Conservation (phyloP, 1,140 invertebrate species). For the Onthophagus taurus region DNA sequence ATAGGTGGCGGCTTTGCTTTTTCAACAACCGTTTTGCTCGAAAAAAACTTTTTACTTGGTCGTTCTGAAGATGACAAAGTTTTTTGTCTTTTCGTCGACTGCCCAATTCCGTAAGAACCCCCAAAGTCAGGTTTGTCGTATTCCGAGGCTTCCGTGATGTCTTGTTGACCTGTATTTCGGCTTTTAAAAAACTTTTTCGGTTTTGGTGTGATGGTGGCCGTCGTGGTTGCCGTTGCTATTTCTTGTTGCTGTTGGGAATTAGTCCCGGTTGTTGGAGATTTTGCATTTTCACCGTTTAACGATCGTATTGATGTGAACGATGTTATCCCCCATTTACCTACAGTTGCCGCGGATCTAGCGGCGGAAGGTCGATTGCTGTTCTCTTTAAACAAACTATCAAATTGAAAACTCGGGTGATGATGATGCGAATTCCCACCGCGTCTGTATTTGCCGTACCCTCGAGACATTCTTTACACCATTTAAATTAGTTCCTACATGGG, state of each 20-base stretch:
- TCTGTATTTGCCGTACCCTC: slow-evolving; percentile 48
- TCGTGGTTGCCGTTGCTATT: slow-evolving; percentile 17
- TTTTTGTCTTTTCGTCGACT: slow-evolving; percentile 19
- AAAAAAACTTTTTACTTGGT: slow-evolving; percentile 26
- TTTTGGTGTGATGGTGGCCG: no score
- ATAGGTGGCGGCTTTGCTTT: slow-evolving; percentile 56
- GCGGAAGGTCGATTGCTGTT: slow-evolving; percentile 81
- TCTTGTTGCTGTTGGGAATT: no score
- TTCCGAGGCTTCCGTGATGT: slow-evolving; percentile 30
- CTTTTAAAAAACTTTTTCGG: slow-evolving; percentile 90
- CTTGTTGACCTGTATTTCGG: slow-evolving; percentile 53
- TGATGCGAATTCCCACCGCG: slow-evolving; percentile 43
- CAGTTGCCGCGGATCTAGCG: slow-evolving; percentile 76
- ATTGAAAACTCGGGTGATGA: slow-evolving; percentile 52
- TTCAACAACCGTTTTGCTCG: no score
- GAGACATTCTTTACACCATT: slow-evolving; percentile 48
- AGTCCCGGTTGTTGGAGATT: not conserved
- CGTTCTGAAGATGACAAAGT: not conserved
- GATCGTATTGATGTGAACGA: slow-evolving; percentile 84
- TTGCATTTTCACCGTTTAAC: slow-evolving; percentile 47
- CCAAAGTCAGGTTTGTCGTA: slow-evolving; percentile 12
- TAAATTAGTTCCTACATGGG: no score
- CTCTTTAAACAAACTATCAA: slow-evolving; percentile 72
- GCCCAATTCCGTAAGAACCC: slow-evolving; percentile 25
- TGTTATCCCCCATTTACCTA: slow-evolving; percentile 89